These are phyloP conservation scores for Triplophysa rosa DNA, from an alignment of 2,113 vertebrate genomes.

Conservation along the genomic window DNA sequence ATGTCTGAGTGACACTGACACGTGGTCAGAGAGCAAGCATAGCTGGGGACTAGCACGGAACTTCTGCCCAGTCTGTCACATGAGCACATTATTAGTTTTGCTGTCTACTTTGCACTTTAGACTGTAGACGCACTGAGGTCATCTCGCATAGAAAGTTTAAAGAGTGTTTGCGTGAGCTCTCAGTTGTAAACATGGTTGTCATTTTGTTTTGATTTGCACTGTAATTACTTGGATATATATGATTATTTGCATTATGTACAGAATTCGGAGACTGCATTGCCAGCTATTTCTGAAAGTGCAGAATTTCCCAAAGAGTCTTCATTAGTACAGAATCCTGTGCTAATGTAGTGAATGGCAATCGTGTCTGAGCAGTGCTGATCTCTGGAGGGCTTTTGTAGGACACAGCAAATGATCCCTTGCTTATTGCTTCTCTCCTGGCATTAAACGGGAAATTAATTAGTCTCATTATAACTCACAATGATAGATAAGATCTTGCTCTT, in stretches of 20 bases:
- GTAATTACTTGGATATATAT: neutral
- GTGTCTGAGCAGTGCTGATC: slow-evolving; percentile 50
- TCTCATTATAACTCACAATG: slow-evolving; percentile 57
- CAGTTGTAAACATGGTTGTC: slow-evolving; percentile 14
- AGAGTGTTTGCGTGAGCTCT: neutral
- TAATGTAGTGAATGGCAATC: slow-evolving; percentile 44
- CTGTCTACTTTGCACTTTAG: slow-evolving; percentile 47
- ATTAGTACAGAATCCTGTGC: slow-evolving; percentile 23
- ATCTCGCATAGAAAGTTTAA: slow-evolving; percentile 3
- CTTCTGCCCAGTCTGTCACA: slow-evolving; percentile 51
- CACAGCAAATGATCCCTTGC: slow-evolving; percentile 57
- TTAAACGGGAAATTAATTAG: slow-evolving; percentile 58
- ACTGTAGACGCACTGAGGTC: slow-evolving; percentile 50
- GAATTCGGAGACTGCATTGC: neutral
- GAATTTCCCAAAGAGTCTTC: slow-evolving; percentile 35
- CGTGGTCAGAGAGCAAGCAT: slow-evolving; percentile 51
- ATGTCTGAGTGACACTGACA: slow-evolving; percentile 58
- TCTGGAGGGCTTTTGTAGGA: slow-evolving; percentile 59
- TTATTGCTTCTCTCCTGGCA: slow-evolving; percentile 58
- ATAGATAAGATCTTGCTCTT: slow-evolving; percentile 50
- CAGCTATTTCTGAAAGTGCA: neutral
- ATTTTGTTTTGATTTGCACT: slow-evolving; percentile 20
- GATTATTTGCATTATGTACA: neutral
- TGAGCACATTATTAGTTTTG: slow-evolving; percentile 56
- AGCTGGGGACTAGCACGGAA: slow-evolving; percentile 43